Evolutionary conservation across 2,888 invertebrate genomes (phyloP).

Genomic region (Volucella zonaria): DNA sequence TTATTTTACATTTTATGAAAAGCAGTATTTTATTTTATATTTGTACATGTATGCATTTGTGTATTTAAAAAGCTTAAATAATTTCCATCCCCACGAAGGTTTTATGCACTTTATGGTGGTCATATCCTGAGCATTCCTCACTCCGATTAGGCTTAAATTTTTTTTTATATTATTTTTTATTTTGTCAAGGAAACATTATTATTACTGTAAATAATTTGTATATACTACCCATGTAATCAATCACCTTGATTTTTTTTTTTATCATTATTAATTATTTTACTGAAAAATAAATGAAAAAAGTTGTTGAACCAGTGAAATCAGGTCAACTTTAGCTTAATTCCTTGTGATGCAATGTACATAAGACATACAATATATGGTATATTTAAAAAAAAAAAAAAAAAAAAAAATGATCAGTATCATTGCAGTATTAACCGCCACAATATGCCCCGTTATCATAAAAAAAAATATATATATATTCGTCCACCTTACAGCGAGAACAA

Average conservation of each 20-base stretch:
- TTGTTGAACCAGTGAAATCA: constrained; percentile 35
- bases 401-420: constrained; percentile 51
- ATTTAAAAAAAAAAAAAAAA: constrained; percentile 30
- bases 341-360: constrained; percentile 55
- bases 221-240: constrained; percentile 27
- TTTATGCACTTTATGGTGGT: too few relatives aligned
- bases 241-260: constrained; percentile 30
- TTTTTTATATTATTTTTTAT: constrained; percentile 1
- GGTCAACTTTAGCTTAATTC: constrained; percentile 38
- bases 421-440: constrained; percentile 70
- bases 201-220: constrained; percentile 55
- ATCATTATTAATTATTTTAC: neutral
- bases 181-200: constrained; percentile 6
- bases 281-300: constrained; percentile 10
- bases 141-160: constrained; percentile 25
- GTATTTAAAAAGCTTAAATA: too few relatives aligned
- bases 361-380: constrained; percentile 1
- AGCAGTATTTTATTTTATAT: too few relatives aligned
- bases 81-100: too few relatives aligned
- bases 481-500: constrained; percentile 55
- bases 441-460: constrained; percentile 44
- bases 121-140: neutral
- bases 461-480: constrained; percentile 47
- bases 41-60: too few relatives aligned
- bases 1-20: too few relatives aligned